Evolutionary conservation across 1,140 invertebrate genomes (phyloP), one percentile per base, ranked within the genome.

Genomic region (Steinernema khuongi): DNA sequence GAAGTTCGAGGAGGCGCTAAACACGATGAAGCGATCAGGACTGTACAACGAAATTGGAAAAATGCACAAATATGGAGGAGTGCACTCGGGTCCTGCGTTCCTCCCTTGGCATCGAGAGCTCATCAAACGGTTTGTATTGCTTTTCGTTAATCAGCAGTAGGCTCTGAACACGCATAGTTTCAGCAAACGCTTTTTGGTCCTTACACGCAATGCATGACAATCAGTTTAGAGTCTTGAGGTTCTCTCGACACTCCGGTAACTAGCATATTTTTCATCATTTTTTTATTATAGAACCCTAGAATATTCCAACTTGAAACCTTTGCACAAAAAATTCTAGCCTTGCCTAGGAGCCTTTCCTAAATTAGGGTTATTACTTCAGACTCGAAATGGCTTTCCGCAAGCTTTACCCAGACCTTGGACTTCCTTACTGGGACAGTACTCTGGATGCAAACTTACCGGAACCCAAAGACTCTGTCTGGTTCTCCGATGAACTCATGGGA

Each of bases 1-100:
- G 0, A 68, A 68, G 1, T 83, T 80, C 70, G 82, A 85, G 66
- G 71, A 71, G n/a, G 84, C 83, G 17, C 17, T 85, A 4, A 81
- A 81, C 32, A 60, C 77, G 26, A 71, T 85, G 30, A 86, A 86
- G 70, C 60, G 73, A 28, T n/a, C 22, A 22, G 76, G 77, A 18
- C 19, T 60, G 30, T 78, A 77, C 33, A 77, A 77, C 32, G 30
- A 31, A 28, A 43, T 78, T 18, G 60, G 43, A 31, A 66, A 78
- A 79, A 30, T 79, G 75, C 70, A 74, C 73, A 74, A 73, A 60
- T 74, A 19, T 1, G 26, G 68, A 28, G 71, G 71, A 74, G 19
- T 67, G 28, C 73, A 74, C 26, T 73, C 71, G 4, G 71, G 71
- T 11, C 69, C 30, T 22, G 71, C 31, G 17, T 74, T 74, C 71